These are phyloP conservation scores for Tinea trinotella DNA, from an alignment of 2,888 invertebrate species.

Conservation along the genomic window DNA sequence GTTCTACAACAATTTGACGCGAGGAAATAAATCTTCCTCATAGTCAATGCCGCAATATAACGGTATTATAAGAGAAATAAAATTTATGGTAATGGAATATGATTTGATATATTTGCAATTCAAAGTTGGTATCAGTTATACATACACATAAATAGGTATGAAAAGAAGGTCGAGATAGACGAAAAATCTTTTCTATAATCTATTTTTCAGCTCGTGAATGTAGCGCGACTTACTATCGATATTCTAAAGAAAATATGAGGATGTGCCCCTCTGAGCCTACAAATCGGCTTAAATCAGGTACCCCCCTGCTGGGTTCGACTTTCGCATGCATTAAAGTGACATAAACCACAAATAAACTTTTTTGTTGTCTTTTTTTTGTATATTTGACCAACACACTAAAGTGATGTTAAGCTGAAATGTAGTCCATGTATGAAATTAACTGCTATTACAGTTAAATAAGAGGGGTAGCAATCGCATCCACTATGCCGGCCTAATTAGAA, in stretches of 20 bases:
- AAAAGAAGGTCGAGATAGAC: neutral
- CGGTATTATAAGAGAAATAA: neutral
- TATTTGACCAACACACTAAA: neutral
- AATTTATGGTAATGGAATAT: neutral
- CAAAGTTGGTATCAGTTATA: constrained; percentile 6
- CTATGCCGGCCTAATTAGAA: too few relatives aligned
- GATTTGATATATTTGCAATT: neutral
- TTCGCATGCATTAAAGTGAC: neutral
- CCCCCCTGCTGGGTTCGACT: neutral
- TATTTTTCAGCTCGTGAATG: constrained; percentile 9
- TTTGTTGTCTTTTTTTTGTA: too few relatives aligned
- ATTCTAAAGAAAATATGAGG: constrained; percentile 13
- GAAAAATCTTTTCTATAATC: constrained; percentile 1
- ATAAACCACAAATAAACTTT: neutral
- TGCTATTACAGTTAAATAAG: too few relatives aligned
- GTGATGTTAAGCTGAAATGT: too few relatives aligned
- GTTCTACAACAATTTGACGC: neutral
- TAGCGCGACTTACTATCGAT: constrained; percentile 9
- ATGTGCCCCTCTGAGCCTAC: neutral
- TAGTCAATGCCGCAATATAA: neutral
- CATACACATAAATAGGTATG: neutral
- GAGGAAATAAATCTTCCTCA: constrained; percentile 1
- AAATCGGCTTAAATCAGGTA: constrained; percentile 16
- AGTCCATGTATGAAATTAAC: too few relatives aligned
- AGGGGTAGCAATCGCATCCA: too few relatives aligned